A percentile compares a stretch with the other conserved stretches of the same genome.
Evolutionary conservation across 2,113 vertebrate species (phyloP).

Genomic region (Fregetta grallaria): DNA sequence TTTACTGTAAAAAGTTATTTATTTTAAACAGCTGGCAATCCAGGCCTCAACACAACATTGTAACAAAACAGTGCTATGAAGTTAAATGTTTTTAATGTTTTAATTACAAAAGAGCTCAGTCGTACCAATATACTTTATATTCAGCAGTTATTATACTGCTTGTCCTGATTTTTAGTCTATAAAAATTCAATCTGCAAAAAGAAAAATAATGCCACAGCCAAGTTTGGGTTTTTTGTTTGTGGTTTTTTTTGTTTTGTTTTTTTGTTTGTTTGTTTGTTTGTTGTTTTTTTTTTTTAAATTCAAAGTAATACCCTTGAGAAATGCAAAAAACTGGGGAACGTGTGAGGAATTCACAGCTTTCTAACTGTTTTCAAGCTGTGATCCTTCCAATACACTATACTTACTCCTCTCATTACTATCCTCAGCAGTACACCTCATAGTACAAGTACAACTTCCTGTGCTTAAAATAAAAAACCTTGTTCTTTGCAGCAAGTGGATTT

Average conservation of each 20-base stretch:
- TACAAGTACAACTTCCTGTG: neutral
- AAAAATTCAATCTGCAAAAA: neutral
- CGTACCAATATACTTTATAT: neutral
- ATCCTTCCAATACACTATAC: neutral
- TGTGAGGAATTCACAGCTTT: neutral
- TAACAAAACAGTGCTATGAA: neutral
- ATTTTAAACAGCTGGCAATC: slow-evolving; percentile 30
- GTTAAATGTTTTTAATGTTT: neutral
- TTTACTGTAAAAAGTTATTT: neutral
- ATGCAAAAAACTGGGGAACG: fast-evolving
- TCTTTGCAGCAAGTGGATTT: neutral
- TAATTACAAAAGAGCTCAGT: neutral
- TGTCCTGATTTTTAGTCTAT: neutral
- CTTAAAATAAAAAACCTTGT: neutral
- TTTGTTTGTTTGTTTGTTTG: no score
- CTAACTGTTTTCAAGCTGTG: neutral
- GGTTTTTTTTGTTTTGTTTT: no score
- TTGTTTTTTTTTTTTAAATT: neutral
- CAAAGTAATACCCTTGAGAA: neutral
- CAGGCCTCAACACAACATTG: neutral
- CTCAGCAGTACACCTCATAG: neutral
- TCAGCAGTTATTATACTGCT: neutral
- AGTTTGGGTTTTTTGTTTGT: no score
- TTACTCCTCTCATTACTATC: neutral
- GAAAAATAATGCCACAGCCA: neutral